phyloP scores from a whole-genome alignment of 2,797 vertebrate species.

The Crocidura indochinensis region DNA sequence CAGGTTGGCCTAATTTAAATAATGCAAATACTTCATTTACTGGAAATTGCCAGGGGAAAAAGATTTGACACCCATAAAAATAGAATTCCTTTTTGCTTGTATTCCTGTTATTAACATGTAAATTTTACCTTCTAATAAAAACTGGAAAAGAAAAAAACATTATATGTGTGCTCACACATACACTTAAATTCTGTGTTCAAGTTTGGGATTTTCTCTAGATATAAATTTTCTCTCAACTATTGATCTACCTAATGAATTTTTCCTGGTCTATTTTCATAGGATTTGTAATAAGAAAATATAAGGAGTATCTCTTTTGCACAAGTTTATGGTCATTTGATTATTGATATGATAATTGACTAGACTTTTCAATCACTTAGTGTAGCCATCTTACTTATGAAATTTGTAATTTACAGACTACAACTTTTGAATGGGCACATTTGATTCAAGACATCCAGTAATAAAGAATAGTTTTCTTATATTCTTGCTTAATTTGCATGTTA shows the following conservation, averaged over 20 bases:
- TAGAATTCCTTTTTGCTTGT: constrained; percentile 36
- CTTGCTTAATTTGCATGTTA: not conserved
- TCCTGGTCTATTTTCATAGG: not conserved
- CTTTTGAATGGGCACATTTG: not conserved
- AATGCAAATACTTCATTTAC: not conserved
- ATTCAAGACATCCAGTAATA: not conserved
- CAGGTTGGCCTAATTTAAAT: not conserved
- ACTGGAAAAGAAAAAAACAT: not conserved
- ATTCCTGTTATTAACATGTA: not conserved
- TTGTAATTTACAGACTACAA: constrained; percentile 9
- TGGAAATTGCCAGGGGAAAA: not conserved
- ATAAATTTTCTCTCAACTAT: not conserved
- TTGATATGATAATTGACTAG: not conserved
- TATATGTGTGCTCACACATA: not conserved
- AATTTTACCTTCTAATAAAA: not conserved
- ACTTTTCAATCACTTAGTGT: not conserved
- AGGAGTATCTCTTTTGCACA: not conserved
- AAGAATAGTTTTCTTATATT: not conserved
- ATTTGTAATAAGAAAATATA: constrained; percentile 37
- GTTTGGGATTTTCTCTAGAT: too few species aligned
- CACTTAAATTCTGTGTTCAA: not conserved
- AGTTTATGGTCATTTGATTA: constrained; percentile 39
- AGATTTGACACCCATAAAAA: not conserved
- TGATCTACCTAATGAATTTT: not conserved
- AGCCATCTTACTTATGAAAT: constrained; percentile 5